Evolutionary conservation across 2,113 vertebrate genomes (phyloP), one percentile per base, ranked within the genome.

Genomic region (Elachura formosa): DNA sequence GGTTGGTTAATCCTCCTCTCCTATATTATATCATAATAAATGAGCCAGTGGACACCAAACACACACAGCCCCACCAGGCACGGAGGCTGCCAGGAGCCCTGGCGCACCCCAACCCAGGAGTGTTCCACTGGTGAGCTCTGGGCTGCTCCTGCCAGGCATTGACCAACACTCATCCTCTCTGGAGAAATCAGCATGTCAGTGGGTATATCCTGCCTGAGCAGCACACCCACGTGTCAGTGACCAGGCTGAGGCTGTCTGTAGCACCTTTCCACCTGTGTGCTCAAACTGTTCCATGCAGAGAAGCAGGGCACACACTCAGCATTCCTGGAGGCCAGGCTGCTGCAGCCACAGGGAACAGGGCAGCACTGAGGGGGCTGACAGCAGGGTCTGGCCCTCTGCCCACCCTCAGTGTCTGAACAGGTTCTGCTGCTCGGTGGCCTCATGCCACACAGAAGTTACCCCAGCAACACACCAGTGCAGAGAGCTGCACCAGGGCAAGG

Each of bases 331-430:
- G 46, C 12, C 25, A 1, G 0, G 8, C 66, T 62, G 31, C 74
- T 46, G 33, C n/a, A 69, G 5, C 40, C 51, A 49, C 24, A 51
- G 23, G 33, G 14, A 38, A 19, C 0, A 2, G 40, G 19, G 24
- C 21, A 80, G 21, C 28, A 8, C 1, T 40, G 38, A 81, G 38
- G 17, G 29, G 14, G 11, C 36, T 43, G 31, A 8, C 49, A 76
- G 80, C 36, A 62, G 23, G 34, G 15, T 45, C 63, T 55, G 51
- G 61, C 34, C 58, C 46, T 3, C 1, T 63, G 33, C 18, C 34
- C 29, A 12, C 34, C 41, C 80, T 49, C 2, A 1, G 1, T 0
- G 0, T 22, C 40, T 52, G 45, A 45, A 31, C 43, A 21, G 45
- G 16, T 43, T 80, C 9, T 49, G 46, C 10, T 58, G 36, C 38